phyloP scores from a whole-genome alignment of 1,140 invertebrate genomes.

The Drosophila tani region DNA sequence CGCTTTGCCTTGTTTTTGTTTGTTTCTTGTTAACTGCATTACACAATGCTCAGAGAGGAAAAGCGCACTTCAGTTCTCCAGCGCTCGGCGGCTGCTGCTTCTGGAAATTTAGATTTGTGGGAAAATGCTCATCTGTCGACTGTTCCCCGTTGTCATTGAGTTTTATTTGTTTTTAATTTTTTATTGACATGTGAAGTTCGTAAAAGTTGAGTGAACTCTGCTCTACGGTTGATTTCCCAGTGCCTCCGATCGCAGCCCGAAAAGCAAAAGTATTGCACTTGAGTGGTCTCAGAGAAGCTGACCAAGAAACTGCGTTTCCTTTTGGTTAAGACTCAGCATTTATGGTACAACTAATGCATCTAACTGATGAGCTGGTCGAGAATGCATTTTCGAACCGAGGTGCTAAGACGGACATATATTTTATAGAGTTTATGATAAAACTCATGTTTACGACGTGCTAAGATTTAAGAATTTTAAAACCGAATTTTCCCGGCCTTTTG shows the following conservation, averaged over 20 bases:
- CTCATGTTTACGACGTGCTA: background rate
- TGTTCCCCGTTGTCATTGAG: slow-evolving; percentile 60
- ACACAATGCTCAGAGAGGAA: slow-evolving; percentile 60
- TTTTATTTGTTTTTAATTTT: slow-evolving; percentile 84
- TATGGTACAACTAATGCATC: slow-evolving; percentile 33
- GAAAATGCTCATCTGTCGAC: slow-evolving; percentile 51
- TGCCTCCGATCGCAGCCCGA: slow-evolving; percentile 44
- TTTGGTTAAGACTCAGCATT: slow-evolving; percentile 13
- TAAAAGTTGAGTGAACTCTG: slow-evolving; percentile 79
- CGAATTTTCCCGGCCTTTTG: background rate
- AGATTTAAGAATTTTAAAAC: slow-evolving; percentile 4
- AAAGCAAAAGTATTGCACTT: slow-evolving; percentile 75
- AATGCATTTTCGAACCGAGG: slow-evolving; percentile 2
- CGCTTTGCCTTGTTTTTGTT: slow-evolving; percentile 50
- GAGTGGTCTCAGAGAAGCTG: slow-evolving; percentile 8
- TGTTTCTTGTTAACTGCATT: slow-evolving; percentile 82
- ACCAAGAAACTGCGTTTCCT: slow-evolving; percentile 2
- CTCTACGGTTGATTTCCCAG: slow-evolving; percentile 52
- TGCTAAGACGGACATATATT: slow-evolving; percentile 11
- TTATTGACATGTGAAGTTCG: slow-evolving; percentile 82
- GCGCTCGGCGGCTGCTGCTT: slow-evolving; percentile 32
- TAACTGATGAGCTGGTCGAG: background rate
- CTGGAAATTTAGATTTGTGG: slow-evolving; percentile 78
- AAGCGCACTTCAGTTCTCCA: slow-evolving; percentile 38
- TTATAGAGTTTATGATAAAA: slow-evolving; percentile 21